A percentile compares a stretch with the other conserved stretches of the same genome.
These are phyloP conservation scores for Priocnemis perturbator DNA, from an alignment of 2,888 invertebrate species.

Conservation along the genomic window DNA sequence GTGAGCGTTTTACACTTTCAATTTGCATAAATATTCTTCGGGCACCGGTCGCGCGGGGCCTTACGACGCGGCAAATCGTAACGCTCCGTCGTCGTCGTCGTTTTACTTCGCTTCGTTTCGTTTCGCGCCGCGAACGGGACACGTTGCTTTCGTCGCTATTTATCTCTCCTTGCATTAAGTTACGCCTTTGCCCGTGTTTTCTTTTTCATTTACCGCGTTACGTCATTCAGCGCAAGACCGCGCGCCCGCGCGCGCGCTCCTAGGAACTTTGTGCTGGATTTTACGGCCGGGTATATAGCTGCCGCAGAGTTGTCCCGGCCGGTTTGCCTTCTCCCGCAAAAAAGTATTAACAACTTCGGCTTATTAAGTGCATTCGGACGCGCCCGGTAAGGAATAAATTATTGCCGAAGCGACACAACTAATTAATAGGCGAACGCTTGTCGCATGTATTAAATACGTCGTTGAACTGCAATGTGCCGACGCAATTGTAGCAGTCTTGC, in stretches of 20 bases:
- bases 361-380: constrained; percentile 52
- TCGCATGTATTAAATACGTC: no score
- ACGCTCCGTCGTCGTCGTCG: constrained; percentile 16
- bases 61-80: constrained; percentile 17
- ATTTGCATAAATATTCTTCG: constrained; percentile 56
- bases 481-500: constrained; percentile 14
- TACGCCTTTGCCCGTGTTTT: constrained; percentile 14
- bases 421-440: constrained; percentile 39
- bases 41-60: constrained; percentile 3
- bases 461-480: constrained; percentile 28
- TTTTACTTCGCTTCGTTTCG: constrained; percentile 15
- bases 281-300: constrained; percentile 1
- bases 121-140: constrained; percentile 19
- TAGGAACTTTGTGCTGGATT: not conserved
- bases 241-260: constrained; percentile 24
- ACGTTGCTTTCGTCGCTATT: no score
- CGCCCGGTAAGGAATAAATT: constrained; percentile 46
- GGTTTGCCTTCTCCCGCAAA: constrained; percentile 37
- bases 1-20: constrained; percentile 42
- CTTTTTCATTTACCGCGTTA: constrained; percentile 26
- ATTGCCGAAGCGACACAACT: constrained; percentile 40
- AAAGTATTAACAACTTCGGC: constrained; percentile 42
- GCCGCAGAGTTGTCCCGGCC: constrained; percentile 39
- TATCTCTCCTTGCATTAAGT: no score
- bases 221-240: constrained; percentile 38